Evolutionary conservation across 2,888 invertebrate genomes (phyloP).

Genomic region (Calliphora vomitoria): DNA sequence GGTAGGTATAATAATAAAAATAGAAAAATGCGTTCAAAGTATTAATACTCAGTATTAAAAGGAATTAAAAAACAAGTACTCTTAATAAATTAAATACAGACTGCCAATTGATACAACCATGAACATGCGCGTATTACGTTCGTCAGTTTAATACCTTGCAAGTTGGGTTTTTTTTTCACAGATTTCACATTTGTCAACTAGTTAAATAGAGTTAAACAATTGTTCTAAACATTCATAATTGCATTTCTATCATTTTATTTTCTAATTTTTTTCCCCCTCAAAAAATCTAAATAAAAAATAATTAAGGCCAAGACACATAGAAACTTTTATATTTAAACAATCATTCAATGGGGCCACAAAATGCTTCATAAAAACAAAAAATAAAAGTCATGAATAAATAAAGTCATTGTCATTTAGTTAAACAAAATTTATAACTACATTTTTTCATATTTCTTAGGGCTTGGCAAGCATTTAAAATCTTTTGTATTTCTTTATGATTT

Average conservation of each 20-base stretch:
- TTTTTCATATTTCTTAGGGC: slow-evolving; percentile 21
- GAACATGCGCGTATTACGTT: no score
- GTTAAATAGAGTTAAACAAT: no score
- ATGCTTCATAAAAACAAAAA: background rate
- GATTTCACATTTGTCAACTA: no score
- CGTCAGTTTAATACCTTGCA: no score
- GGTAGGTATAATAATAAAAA: no score
- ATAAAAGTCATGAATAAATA: slow-evolving; percentile 29
- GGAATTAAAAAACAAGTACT: no score
- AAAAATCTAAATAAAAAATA: slow-evolving; percentile 18
- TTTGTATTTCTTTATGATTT: slow-evolving; percentile 34
- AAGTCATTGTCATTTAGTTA: slow-evolving; percentile 55
- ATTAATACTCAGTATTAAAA: no score
- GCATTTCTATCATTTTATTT: background rate
- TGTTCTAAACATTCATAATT: no score
- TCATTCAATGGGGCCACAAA: slow-evolving; percentile 3
- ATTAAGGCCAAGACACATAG: background rate
- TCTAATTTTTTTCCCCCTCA: slow-evolving; percentile 5
- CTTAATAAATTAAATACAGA: no score
- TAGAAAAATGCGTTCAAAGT: no score
- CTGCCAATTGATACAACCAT: no score
- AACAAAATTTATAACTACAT: slow-evolving; percentile 23
- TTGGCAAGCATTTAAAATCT: slow-evolving; percentile 26
- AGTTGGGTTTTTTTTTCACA: no score
- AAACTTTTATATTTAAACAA: background rate